Base-by-base conservation (phyloP, 2,113 vertebrate genomes). In the Daphoenositta chrysoptera region DNA sequence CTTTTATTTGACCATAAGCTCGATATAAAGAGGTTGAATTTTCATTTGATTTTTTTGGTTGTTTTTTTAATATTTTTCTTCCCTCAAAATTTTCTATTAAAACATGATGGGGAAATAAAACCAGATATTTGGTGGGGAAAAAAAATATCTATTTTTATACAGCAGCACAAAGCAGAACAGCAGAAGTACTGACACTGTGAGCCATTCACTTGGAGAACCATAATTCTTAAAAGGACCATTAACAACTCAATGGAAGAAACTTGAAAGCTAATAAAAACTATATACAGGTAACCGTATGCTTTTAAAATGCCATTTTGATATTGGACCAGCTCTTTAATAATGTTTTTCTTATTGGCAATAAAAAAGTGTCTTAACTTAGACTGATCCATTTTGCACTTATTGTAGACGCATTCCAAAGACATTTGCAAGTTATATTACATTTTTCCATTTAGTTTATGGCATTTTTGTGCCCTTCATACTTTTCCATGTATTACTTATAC, bases 161-260 rank as follows among this genome's bases (percentile, higher is more conserved):
- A 77, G 83, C 71, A 77, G 87, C 69, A 93, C 90, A 96, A 95
- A 86, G 76, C 93, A 90, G 83, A 96, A 76, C 72, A 94, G 75
- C 89, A 96, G 95, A 96, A 94, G 77, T 71, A 80, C 90, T 93
- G 93, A 94, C 83, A 91, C 64, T 42, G 73, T 88, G 20, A 94
- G 69, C 86, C 86, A 78, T 90, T 97, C 91, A 93, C 90, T 96
- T 91, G 87, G 56, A 95, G 66, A 91, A 94, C 65, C 72, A 75
- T 96, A 97, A 97, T 93, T 96, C 97, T 97, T 97, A 92, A 97
- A 97, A 97, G 89, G 63, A 89, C 89, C 27, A 27, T 97, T 96
- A 98, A 94, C 95, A 95, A 92, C 85, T 97, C 97, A 96, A 85
- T 93, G 96, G 95, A 96, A 96, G 95, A 97, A 98, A 98, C 94